phyloP scores from a whole-genome alignment of 2,888 invertebrate genomes.

The Deilephila elpenor region DNA sequence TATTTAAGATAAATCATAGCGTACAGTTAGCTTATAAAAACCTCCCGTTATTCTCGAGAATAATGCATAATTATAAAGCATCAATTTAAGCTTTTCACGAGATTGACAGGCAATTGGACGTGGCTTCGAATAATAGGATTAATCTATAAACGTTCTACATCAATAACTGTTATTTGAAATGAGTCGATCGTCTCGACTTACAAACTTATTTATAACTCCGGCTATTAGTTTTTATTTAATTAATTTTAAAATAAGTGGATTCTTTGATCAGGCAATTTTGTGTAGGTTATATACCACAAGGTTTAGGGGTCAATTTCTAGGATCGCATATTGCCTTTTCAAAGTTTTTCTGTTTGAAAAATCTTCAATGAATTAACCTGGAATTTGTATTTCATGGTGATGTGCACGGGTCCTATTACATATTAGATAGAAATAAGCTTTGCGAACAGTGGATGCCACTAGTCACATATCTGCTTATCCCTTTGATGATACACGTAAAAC shows the following conservation, averaged over 20 bases:
- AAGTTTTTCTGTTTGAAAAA: too few species aligned
- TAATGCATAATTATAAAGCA: constrained; percentile 16
- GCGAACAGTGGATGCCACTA: too few species aligned
- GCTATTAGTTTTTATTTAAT: background rate
- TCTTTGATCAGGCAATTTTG: too few species aligned
- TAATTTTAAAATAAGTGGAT: background rate
- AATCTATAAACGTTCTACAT: background rate
- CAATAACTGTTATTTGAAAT: constrained; percentile 23
- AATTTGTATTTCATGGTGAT: too few species aligned
- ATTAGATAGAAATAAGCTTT: too few species aligned
- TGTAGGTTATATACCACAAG: too few species aligned
- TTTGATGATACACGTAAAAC: too few species aligned
- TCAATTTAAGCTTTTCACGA: constrained; percentile 14
- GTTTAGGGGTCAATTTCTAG: too few species aligned
- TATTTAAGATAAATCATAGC: constrained; percentile 8
- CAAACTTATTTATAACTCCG: background rate
- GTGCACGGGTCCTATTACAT: too few species aligned
- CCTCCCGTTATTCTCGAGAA: background rate
- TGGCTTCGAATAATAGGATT: constrained; percentile 20
- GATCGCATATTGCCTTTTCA: too few species aligned
- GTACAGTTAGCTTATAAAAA: constrained; percentile 20
- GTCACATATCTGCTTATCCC: too few species aligned
- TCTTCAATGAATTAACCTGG: too few species aligned
- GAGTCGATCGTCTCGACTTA: background rate
- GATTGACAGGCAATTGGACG: constrained; percentile 20